These are phyloP conservation scores for Cremastinae sp. DNA, from an alignment of 2,888 invertebrate species.

Conservation along the genomic window DNA sequence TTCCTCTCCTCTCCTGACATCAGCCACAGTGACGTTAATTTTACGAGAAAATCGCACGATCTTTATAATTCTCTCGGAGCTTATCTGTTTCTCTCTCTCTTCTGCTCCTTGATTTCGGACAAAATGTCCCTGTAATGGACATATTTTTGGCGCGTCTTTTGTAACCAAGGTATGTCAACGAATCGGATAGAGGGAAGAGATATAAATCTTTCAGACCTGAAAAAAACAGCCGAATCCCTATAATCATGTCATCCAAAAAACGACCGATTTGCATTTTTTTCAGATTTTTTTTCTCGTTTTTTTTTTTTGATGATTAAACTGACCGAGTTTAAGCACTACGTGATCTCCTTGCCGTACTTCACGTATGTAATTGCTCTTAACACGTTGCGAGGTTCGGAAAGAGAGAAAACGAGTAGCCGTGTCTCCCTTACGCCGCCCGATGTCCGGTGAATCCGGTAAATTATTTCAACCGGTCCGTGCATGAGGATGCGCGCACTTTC, in stretches of 20 bases:
- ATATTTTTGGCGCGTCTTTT: conserved; percentile 10
- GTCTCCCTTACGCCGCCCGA: conserved; percentile 21
- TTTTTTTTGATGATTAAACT: not conserved
- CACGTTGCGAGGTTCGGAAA: conserved; percentile 21
- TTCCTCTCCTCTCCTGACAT: conserved; percentile 50
- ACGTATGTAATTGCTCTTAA: conserved; percentile 46
- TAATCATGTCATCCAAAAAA: not conserved
- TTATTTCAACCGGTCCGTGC: conserved; percentile 40
- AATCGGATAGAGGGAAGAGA: not conserved
- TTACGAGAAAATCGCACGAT: conserved; percentile 63
- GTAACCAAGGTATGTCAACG: not conserved
- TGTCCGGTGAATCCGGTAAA: conserved; percentile 46
- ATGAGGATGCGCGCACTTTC: not conserved
- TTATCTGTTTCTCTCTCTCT: conserved; percentile 2
- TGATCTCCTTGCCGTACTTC: not conserved
- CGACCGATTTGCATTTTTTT: not conserved
- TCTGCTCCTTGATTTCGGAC: conserved; percentile 25
- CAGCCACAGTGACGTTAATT: conserved; percentile 72
- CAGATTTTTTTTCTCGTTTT: not conserved
- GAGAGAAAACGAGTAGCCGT: conserved; percentile 19
- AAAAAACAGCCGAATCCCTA: no score
- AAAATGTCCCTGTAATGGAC: not conserved
- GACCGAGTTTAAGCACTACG: not conserved
- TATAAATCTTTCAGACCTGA: no score
- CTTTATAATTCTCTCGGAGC: conserved; percentile 17